These are phyloP conservation scores for Leptoteleia sp. DNA, from an alignment of 1,140 invertebrate species.

Conservation along the genomic window DNA sequence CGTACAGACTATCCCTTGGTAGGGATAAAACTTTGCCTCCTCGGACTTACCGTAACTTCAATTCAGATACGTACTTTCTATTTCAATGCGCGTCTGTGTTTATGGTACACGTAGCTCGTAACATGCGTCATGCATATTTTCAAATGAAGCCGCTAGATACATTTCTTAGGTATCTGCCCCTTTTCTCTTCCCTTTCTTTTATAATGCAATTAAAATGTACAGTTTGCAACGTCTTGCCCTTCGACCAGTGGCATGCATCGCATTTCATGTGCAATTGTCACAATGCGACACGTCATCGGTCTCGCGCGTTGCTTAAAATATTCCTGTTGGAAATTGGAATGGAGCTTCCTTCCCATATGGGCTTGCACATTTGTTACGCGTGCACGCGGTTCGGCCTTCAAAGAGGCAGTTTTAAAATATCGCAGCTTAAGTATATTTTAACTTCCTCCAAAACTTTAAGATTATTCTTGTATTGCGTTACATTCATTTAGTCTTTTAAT, in stretches of 20 bases:
- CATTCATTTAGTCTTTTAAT: slow-evolving; percentile 29
- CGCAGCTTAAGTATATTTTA: slow-evolving; percentile 48
- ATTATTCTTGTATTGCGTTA: slow-evolving; percentile 18
- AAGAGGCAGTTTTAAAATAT: slow-evolving; percentile 23
- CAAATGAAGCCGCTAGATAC: slow-evolving; percentile 43
- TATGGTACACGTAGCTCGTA: slow-evolving; percentile 72
- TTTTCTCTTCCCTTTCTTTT: too few species aligned
- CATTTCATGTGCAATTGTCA: slow-evolving; percentile 25
- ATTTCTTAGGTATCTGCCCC: too few species aligned
- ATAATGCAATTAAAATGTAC: slow-evolving; percentile 44
- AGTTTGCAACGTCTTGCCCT: slow-evolving; percentile 45
- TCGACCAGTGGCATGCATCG: slow-evolving; percentile 42
- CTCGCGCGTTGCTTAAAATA: neutral
- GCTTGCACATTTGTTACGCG: slow-evolving; percentile 21
- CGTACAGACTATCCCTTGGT: too few species aligned
- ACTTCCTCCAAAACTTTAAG: slow-evolving; percentile 15
- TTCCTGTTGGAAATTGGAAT: slow-evolving; percentile 7
- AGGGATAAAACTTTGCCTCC: slow-evolving; percentile 43
- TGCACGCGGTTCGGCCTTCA: slow-evolving; percentile 4
- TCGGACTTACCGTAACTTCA: slow-evolving; percentile 31
- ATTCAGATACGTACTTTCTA: slow-evolving; percentile 40
- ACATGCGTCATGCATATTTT: slow-evolving; percentile 70
- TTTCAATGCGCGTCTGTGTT: slow-evolving; percentile 18
- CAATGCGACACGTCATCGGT: slow-evolving; percentile 15
- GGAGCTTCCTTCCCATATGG: slow-evolving; percentile 3